Evolutionary conservation across 2,888 invertebrate species (phyloP), one percentile per base, ranked within the genome.

Genomic region (Xanthostigma xanthostigma): DNA sequence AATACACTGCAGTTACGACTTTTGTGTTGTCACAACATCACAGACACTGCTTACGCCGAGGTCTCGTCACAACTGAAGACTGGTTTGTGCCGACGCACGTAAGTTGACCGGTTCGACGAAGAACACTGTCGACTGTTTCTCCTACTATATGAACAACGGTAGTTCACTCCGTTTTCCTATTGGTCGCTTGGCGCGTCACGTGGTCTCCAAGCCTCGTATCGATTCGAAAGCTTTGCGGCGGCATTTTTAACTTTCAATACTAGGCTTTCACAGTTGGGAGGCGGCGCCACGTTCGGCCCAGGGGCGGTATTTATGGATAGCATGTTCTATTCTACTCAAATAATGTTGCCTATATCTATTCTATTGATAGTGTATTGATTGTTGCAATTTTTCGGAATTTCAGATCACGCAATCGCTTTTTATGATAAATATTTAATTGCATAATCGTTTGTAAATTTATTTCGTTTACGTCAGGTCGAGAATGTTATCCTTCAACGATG

Each of bases 161-260:
- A 27, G 27, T 27, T 27, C 27, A 6, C 27, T 27, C 47, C 46
- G 52, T 41, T 36, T 45, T 27, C 49, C 44, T 50, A 68, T 71
- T 71, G 71, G 71, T 53, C 53, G 56, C 51, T 53, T 53, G 51
- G 57, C 58, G 55, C 69, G 59, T 62, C 78, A 78, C 79, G 79
- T 81, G 81, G 78, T 72, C 56, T 51, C 55, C 58, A 59, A 63
- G 64, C 62, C 73, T 75, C 75, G 75, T 81, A 81, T 82, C 78
- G 81, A 81, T 82, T 81, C 80, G 79, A 77, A 76, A 74, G 75
- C 76, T 74, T 74, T 73, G 78, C 80, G 81, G 81, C 81, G 81
- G 81, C 79, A 81, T 81, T 82, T 81, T 81, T 81, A 81, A 81
- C 76, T 81, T 80, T 67, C 60, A 58, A 59, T 35, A 49, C 51